A percentile compares a stretch with the other conserved stretches of the same genome.
Conservation (phyloP, 2,888 invertebrate genomes). For the Erebia aethiops region DNA sequence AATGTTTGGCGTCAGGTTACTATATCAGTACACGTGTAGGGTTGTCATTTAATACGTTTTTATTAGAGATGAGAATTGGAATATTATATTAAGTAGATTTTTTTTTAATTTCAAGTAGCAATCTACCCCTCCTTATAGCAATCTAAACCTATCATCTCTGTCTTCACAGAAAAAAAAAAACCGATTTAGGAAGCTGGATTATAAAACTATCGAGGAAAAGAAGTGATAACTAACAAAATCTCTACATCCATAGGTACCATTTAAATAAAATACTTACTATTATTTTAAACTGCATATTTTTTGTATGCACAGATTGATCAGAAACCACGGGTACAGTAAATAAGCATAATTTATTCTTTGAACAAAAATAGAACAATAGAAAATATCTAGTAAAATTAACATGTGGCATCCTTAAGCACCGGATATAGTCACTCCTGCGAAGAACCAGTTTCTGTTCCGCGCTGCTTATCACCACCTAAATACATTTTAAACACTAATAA, state of each 20-base stretch:
- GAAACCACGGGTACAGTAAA: background rate
- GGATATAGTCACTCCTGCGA: conserved; percentile 52
- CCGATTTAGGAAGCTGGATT: too few relatives aligned
- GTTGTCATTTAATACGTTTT: conserved; percentile 23
- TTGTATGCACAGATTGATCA: background rate
- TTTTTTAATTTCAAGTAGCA: too few relatives aligned
- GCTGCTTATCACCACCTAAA: conserved; percentile 65
- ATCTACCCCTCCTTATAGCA: too few relatives aligned
- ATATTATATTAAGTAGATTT: too few relatives aligned
- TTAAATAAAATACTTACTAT: background rate
- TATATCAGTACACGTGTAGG: conserved; percentile 35
- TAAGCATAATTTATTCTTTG: background rate
- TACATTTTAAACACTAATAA: conserved; percentile 48
- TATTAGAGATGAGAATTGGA: background rate
- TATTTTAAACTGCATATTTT: background rate
- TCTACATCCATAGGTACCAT: background rate
- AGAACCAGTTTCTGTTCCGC: conserved; percentile 60
- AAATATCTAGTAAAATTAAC: conserved; percentile 16
- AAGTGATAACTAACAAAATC: background rate
- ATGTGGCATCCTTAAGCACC: conserved; percentile 45
- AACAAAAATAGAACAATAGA: conserved; percentile 16
- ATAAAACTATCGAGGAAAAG: too few relatives aligned
- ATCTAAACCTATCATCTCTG: too few relatives aligned
- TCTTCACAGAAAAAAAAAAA: too few relatives aligned
- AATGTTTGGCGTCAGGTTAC: conserved; percentile 32